Percentiles rank a stretch among this genome's conserved stretches.
Evolutionary conservation across 2,888 invertebrate genomes (phyloP).

Genomic region (Epistrophe eligans): DNA sequence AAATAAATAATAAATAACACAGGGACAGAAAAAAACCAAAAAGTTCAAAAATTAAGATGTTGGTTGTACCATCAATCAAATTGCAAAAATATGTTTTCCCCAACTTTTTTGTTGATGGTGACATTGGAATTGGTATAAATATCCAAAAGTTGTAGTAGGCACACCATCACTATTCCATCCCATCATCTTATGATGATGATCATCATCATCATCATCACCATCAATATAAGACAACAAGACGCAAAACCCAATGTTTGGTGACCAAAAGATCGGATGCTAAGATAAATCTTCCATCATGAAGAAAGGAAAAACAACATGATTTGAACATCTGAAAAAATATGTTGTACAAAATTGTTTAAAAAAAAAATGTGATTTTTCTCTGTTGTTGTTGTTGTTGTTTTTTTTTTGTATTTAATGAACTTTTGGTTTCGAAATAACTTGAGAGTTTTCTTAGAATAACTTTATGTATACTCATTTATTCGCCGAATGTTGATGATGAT

Average conservation of each 20-base stretch:
- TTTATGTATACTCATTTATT: constrained; percentile 25
- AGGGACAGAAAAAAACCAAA: constrained; percentile 26
- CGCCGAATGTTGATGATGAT: constrained; percentile 17
- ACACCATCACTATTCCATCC: background rate
- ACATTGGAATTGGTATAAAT: constrained; percentile 28
- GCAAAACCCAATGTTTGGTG: constrained; percentile 46
- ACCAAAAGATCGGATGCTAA: constrained; percentile 70
- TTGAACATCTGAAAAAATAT: constrained; percentile 73
- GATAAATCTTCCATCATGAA: constrained; percentile 58
- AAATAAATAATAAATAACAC: constrained; percentile 7
- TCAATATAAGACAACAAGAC: constrained; percentile 45
- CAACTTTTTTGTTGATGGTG: constrained; percentile 20
- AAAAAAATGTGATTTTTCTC: constrained; percentile 47
- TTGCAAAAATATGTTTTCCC: constrained; percentile 53
- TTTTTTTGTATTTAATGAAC: constrained; percentile 11
- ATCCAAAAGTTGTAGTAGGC: constrained; percentile 11
- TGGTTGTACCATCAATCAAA: constrained; percentile 69
- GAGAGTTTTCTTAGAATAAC: constrained; percentile 66
- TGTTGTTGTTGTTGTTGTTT: constrained; percentile 18
- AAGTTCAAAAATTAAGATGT: constrained; percentile 66
- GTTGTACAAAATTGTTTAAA: constrained; percentile 58
- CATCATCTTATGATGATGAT: constrained; percentile 25
- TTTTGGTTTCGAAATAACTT: constrained; percentile 37
- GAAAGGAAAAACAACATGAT: constrained; percentile 53
- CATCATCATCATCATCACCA: constrained; percentile 38